These are phyloP conservation scores for Origma solitaria DNA, from an alignment of 2,113 vertebrate species.

Conservation along the genomic window DNA sequence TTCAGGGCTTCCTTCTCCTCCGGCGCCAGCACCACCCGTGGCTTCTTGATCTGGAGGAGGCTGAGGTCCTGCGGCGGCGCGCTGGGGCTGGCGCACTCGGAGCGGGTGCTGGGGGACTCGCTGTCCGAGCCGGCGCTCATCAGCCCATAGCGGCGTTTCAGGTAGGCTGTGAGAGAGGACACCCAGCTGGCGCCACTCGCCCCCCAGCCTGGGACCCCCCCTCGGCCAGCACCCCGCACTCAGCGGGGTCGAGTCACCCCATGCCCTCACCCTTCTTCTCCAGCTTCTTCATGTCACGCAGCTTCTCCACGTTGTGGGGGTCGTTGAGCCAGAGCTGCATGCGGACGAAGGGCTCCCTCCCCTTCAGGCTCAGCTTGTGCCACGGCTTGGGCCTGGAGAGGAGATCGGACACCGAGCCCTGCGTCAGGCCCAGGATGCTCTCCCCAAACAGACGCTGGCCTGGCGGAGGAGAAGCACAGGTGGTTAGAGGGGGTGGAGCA, in stretches of 20 bases:
- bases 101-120: constrained; percentile 84
- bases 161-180: constrained; percentile 78
- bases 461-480: constrained; percentile 65
- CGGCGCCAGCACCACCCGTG: constrained; percentile 88
- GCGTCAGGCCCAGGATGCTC: constrained; percentile 95
- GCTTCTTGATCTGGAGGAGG: constrained; percentile 92
- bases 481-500: not conserved
- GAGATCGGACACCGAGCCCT: constrained; percentile 97
- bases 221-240: rapidly evolving
- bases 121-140: constrained; percentile 89
- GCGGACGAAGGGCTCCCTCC: constrained; percentile 94
- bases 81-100: constrained; percentile 88
- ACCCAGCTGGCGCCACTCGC: not conserved
- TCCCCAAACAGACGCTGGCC: constrained; percentile 98
- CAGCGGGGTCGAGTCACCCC: rapidly evolving
- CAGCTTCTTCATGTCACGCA: constrained; percentile 97
- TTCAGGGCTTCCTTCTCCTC: constrained; percentile 94
- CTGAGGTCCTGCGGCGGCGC: constrained; percentile 81
- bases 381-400: constrained; percentile 96
- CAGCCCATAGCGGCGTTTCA: constrained; percentile 93
- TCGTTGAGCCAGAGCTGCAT: constrained; percentile 99
- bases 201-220: not conserved
- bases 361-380: constrained; percentile 98
- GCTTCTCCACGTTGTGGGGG: constrained; percentile 92
- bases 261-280: constrained; percentile 91